These are phyloP conservation scores for Eurypyga helias DNA, from an alignment of 2,113 vertebrate species.

Conservation along the genomic window DNA sequence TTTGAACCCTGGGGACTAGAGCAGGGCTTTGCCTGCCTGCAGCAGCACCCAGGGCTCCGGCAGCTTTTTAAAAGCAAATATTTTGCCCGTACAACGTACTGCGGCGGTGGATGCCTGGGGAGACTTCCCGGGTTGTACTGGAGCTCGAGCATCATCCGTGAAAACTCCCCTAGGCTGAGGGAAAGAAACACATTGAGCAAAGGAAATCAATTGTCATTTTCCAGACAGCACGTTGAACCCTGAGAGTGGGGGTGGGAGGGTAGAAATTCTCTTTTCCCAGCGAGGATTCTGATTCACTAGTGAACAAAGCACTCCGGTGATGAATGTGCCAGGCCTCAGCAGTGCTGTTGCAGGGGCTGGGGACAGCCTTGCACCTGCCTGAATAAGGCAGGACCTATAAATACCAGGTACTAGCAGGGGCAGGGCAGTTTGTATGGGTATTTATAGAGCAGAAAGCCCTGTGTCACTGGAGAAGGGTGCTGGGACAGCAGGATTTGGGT, in stretches of 20 bases:
- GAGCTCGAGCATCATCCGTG: neutral
- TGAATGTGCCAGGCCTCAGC: neutral
- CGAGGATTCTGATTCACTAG: neutral
- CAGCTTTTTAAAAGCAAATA: neutral
- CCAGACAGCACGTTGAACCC: neutral
- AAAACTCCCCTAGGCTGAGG: neutral
- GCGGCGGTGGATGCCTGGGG: neutral
- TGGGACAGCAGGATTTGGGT: neutral
- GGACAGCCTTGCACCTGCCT: neutral
- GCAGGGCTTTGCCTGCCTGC: neutral
- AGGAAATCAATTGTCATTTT: neutral
- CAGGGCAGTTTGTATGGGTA: neutral
- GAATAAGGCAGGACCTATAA: constrained; percentile 1
- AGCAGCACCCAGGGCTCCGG: neutral
- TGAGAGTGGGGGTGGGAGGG: no score
- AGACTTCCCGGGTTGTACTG: neutral
- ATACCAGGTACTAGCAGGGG: constrained; percentile 18
- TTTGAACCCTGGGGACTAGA: rapidly evolving
- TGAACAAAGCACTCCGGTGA: rapidly evolving
- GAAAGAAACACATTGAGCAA: neutral
- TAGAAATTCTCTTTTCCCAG: neutral
- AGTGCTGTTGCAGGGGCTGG: neutral
- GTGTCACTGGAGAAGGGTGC: neutral
- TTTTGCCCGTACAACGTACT: rapidly evolving
- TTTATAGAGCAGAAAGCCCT: constrained; percentile 39